Base-by-base conservation (phyloP, 2,888 invertebrate species). In the Bhutanitis thaidina region DNA sequence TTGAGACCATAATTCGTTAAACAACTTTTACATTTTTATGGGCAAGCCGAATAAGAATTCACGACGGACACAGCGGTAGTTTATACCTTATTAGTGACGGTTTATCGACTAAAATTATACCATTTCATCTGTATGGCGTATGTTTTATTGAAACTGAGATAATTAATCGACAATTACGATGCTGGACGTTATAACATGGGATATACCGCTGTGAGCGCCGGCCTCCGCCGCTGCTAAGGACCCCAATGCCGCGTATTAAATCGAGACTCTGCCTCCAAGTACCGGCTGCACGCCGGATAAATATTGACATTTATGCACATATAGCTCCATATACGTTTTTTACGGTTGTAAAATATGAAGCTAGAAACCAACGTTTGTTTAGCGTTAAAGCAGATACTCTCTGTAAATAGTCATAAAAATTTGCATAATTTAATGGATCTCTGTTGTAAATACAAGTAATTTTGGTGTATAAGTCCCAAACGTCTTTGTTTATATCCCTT, bases 231-330 rank as follows among this genome's bases (percentile, higher is more conserved):
- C 59, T 65, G 74, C 72, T 77, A 73, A 74, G 77, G 69, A 73
- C 67, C 74, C 70, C 71, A 74, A 76, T 70, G 76, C 69, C 60
- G 65, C 69, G 71, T 78, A 77, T 82, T 20, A 85, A 83, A 84
- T 80, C 77, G 75, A 62, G 54, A 47, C 56, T 57, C 57, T 62
- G 68, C 68, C 74, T 67, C 74, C 66, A 66, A 63, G 62, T 58
- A 55, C 58, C 58, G 58, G 52, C 59, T 62, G 56, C 70, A 66
- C 55, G 61, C 60, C 65, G 71, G 71, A 75, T 76, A 80, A 86
- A 86, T 82, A 87, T 86, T 81, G 84, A 83, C 87, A 82, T 86
- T 88, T 87, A 87, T 85, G 86, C 86, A 87, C 86, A 86, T 86
- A 85, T 86, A 88, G 85, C 85, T 88, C 89, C 87, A 87, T 87